Evolutionary conservation across 2,113 vertebrate species (phyloP).

Genomic region (Chaetodon auriga): DNA sequence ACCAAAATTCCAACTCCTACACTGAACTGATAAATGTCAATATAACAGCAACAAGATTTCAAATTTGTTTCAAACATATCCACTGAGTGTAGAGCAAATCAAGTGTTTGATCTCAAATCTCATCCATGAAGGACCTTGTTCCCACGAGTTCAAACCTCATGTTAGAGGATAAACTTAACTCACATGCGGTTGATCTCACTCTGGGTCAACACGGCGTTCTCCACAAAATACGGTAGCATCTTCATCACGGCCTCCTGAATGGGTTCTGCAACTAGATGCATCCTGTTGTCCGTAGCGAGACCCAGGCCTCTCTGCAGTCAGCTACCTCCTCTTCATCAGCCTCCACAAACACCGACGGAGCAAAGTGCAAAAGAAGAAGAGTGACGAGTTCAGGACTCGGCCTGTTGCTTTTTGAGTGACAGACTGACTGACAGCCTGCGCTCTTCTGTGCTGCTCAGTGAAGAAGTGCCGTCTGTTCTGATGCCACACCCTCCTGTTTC

Average conservation of each 20-base stretch:
- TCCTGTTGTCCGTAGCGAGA: constrained; percentile 66
- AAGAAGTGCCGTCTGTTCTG: constrained; percentile 57
- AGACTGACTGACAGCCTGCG: constrained; percentile 57
- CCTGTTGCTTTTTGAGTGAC: constrained; percentile 56
- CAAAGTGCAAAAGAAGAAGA: neutral
- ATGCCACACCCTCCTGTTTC: constrained; percentile 64
- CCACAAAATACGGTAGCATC: constrained; percentile 86
- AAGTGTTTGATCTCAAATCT: neutral
- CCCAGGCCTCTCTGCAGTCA: constrained; percentile 4
- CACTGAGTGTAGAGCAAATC: neutral
- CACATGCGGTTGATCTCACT: constrained; percentile 85
- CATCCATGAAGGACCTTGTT: neutral
- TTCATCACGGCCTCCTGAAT: constrained; percentile 79
- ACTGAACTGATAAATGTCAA: neutral
- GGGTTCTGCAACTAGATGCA: constrained; percentile 82
- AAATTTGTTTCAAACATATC: neutral
- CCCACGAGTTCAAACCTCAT: neutral
- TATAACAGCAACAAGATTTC: neutral
- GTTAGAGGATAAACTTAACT: constrained; percentile 62
- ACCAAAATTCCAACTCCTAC: neutral
- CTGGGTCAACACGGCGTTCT: constrained; percentile 84
- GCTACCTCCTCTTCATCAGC: constrained; percentile 59
- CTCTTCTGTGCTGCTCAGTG: constrained; percentile 58
- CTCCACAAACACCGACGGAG: constrained; percentile 31
- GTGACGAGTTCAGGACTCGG: neutral